Conservation (phyloP, 1,140 invertebrate species). For the Bombus impatiens region DNA sequence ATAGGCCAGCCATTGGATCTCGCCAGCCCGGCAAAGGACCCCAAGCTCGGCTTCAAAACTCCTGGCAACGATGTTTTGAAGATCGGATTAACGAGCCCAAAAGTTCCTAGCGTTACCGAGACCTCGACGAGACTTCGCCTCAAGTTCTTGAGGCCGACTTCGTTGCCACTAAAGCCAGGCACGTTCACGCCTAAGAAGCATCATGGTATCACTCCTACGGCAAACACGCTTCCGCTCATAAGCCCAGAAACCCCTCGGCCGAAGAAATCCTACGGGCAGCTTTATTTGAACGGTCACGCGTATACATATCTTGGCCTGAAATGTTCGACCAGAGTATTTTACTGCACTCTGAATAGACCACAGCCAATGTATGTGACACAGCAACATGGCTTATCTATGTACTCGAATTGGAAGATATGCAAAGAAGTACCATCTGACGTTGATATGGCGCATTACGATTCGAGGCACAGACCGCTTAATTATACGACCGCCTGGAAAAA, state of each 20-base stretch:
- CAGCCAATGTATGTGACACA: constrained; percentile 97
- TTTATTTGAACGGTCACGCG: constrained; percentile 94
- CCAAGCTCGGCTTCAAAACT: constrained; percentile 61
- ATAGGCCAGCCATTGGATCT: constrained; percentile 70
- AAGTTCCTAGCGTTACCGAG: constrained; percentile 64
- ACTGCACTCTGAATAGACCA: constrained; percentile 95
- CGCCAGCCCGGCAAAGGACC: constrained; percentile 73
- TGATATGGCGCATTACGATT: constrained; percentile 90
- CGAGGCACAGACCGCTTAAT: constrained; percentile 86
- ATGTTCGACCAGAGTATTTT: constrained; percentile 94
- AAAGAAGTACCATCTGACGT: constrained; percentile 88
- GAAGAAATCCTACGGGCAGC: constrained; percentile 93
- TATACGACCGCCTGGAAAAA: constrained; percentile 85
- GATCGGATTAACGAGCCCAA: constrained; percentile 60
- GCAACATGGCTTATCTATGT: constrained; percentile 97
- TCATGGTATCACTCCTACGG: constrained; percentile 89
- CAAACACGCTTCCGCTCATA: constrained; percentile 89
- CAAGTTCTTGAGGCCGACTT: constrained; percentile 91
- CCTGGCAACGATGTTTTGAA: constrained; percentile 52
- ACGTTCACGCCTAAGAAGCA: constrained; percentile 90
- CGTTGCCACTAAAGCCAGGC: constrained; percentile 90
- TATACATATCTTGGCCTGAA: constrained; percentile 96
- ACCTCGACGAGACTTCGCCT: constrained; percentile 31
- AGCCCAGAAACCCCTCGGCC: constrained; percentile 95
- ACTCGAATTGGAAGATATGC: constrained; percentile 96